Evolutionary conservation across 2,113 vertebrate genomes (phyloP).

Genomic region (Chionomys nivalis): DNA sequence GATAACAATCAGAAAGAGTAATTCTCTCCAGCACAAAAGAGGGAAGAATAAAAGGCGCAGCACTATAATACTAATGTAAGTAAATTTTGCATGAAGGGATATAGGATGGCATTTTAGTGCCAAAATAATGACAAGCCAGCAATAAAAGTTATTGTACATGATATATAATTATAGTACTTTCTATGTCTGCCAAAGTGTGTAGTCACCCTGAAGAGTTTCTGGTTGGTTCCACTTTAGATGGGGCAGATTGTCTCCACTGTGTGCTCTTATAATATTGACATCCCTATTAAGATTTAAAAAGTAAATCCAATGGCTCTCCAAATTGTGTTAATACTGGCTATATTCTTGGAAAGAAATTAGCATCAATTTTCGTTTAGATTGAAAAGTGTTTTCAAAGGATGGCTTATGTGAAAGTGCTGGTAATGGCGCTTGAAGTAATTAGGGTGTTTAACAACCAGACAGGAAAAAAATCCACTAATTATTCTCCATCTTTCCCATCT

Average conservation of each 20-base stretch:
- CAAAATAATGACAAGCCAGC: conserved; percentile 49
- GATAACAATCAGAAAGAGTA: conserved; percentile 51
- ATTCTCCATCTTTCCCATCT: neutral
- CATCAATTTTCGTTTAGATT: conserved; percentile 68
- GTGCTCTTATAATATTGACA: conserved; percentile 36
- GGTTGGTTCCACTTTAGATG: conserved; percentile 51
- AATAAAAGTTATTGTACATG: conserved; percentile 51
- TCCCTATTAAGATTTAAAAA: conserved; percentile 71
- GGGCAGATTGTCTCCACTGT: conserved; percentile 30
- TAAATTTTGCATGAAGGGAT: conserved; percentile 58
- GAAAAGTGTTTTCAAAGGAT: conserved; percentile 66
- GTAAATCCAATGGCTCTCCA: conserved; percentile 62
- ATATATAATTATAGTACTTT: conserved; percentile 56
- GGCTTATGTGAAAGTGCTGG: conserved; percentile 41
- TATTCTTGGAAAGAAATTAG: conserved; percentile 70
- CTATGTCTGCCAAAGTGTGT: conserved; percentile 2
- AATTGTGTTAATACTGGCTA: conserved; percentile 68
- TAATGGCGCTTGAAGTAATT: conserved; percentile 70
- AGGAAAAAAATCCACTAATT: conserved; percentile 35
- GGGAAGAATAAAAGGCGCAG: neutral
- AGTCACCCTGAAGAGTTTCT: conserved; percentile 55
- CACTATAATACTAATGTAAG: conserved; percentile 43
- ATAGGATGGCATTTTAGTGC: conserved; percentile 12
- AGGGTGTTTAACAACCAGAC: conserved; percentile 67
- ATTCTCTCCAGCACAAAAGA: conserved; percentile 36